Evolutionary conservation across 2,113 vertebrate genomes (phyloP).

Genomic region (Procavia capensis): DNA sequence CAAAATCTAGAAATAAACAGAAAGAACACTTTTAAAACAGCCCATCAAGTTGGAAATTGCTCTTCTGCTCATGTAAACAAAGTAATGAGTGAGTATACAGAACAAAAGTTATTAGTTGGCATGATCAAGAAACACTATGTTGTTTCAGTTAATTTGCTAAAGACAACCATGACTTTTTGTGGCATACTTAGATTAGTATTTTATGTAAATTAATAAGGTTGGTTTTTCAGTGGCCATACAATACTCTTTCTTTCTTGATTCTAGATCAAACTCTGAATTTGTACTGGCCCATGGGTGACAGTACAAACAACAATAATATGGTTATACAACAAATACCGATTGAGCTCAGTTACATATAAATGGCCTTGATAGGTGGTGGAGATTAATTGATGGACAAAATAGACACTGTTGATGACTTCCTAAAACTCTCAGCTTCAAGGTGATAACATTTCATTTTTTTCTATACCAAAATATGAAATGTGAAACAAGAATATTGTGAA

Average conservation of each 20-base stretch:
- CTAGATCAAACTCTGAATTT: not conserved
- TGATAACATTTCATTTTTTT: not conserved
- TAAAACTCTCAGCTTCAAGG: not conserved
- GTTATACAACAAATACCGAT: not conserved
- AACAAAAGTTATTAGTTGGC: slow-evolving; percentile 39
- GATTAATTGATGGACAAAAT: not conserved
- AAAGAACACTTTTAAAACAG: slow-evolving; percentile 11
- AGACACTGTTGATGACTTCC: not conserved
- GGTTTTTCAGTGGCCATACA: not conserved
- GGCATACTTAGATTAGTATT: not conserved
- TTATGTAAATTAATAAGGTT: not conserved
- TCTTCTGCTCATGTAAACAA: not conserved
- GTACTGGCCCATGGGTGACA: no score
- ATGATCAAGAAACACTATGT: slow-evolving; percentile 10
- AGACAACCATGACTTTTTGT: not conserved
- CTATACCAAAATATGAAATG: not conserved
- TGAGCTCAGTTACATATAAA: not conserved
- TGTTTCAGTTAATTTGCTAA: slow-evolving; percentile 54
- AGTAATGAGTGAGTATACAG: slow-evolving; percentile 54
- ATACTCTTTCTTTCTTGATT: not conserved
- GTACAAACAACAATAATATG: not conserved
- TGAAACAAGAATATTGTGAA: not conserved
- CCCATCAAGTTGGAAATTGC: not conserved
- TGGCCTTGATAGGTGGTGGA: not conserved
- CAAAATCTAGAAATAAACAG: not conserved